Evolutionary conservation across 2,888 invertebrate genomes (phyloP).

Genomic region (Dasysyrphus tricinctus): DNA sequence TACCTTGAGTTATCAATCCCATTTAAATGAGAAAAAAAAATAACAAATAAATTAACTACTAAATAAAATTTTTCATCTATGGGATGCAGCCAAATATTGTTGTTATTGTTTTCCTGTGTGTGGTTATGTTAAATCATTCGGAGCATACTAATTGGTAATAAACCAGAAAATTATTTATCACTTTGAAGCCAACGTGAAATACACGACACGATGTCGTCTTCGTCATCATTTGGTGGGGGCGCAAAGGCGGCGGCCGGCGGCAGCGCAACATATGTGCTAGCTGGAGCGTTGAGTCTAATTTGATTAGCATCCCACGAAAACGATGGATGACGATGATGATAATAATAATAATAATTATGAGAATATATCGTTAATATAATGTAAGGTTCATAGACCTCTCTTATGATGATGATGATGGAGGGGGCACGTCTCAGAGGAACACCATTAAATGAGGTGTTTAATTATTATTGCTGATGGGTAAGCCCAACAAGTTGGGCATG

Average conservation of each 20-base stretch:
- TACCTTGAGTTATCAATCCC: constrained; percentile 9
- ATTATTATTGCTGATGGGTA: not conserved
- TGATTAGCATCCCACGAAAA: constrained; percentile 34
- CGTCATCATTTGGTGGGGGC: not conserved
- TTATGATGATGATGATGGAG: not conserved
- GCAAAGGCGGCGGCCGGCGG: not conserved
- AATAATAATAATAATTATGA: constrained; percentile 28
- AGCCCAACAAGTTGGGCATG: not conserved
- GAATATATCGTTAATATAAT: constrained; percentile 8
- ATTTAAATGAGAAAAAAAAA: constrained; percentile 30
- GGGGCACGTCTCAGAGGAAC: not conserved
- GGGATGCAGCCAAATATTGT: not conserved
- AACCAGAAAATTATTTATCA: constrained; percentile 66
- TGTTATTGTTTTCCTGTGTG: not conserved
- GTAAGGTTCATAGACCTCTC: constrained; percentile 23
- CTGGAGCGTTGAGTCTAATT: constrained; percentile 32
- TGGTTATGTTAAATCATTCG: constrained; percentile 35
- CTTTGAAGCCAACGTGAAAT: constrained; percentile 45
- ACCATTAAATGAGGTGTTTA: constrained; percentile 17
- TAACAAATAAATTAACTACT: not conserved
- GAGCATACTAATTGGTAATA: constrained; percentile 61
- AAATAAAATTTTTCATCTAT: not conserved
- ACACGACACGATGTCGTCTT: constrained; percentile 13
- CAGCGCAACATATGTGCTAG: constrained; percentile 9
- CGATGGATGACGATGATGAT: constrained; percentile 24